Evolutionary conservation across 2,113 vertebrate species (phyloP).

Genomic region (Clarias magur): DNA sequence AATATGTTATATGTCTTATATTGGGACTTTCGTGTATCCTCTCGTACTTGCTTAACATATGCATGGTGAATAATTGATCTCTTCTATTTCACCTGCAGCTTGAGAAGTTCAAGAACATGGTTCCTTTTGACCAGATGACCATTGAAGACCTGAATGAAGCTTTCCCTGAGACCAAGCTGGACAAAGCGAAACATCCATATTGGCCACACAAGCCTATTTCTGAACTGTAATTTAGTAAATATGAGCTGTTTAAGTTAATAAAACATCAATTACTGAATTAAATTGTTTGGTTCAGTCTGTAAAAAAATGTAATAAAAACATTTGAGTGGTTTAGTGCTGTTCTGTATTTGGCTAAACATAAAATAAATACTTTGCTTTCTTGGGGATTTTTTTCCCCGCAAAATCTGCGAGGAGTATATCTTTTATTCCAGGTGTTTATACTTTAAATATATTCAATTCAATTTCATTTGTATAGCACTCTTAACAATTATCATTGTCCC

Average conservation of each 20-base stretch:
- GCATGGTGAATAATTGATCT: neutral
- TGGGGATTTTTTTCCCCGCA: neutral
- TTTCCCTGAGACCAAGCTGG: constrained; percentile 88
- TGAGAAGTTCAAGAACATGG: constrained; percentile 82
- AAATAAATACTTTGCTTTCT: constrained; percentile 23
- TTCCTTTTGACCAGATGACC: constrained; percentile 96
- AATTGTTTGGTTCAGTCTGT: constrained; percentile 44
- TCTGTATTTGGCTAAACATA: constrained; percentile 18
- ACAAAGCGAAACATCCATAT: constrained; percentile 85
- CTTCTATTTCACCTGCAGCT: constrained; percentile 70
- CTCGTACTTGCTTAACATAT: neutral
- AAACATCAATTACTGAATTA: constrained; percentile 9
- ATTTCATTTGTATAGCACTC: too few relatives aligned
- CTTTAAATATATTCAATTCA: neutral
- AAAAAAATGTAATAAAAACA: constrained; percentile 23
- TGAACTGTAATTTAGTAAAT: constrained; percentile 75
- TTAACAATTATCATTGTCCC: too few relatives aligned
- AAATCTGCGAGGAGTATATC: neutral
- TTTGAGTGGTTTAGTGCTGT: constrained; percentile 29
- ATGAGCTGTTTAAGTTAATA: constrained; percentile 17
- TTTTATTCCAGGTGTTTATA: neutral
- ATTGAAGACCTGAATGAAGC: constrained; percentile 76
- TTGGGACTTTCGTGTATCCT: neutral
- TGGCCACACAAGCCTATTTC: constrained; percentile 90
- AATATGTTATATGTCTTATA: neutral